phyloP scores from a whole-genome alignment of 2,797 vertebrate genomes.

The Coluber constrictor region DNA sequence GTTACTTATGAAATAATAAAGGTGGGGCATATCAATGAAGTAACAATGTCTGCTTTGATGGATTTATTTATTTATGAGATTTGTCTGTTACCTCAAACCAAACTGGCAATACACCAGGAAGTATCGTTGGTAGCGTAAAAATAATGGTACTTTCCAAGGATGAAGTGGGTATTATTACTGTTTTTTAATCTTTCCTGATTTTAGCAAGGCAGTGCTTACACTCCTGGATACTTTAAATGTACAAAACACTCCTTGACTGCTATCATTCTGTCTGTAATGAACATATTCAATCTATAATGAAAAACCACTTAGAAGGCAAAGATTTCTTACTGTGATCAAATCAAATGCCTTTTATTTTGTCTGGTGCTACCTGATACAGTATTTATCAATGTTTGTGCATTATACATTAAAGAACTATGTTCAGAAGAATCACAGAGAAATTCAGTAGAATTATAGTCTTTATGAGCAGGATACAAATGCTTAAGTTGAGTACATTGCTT shows the following conservation, averaged over 20 bases:
- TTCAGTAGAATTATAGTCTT: neutral
- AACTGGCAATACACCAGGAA: neutral
- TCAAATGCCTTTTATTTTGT: neutral
- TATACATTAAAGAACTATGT: neutral
- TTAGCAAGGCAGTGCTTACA: neutral
- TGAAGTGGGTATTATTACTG: neutral
- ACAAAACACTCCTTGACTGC: neutral
- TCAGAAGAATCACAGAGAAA: neutral
- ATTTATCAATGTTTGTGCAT: neutral
- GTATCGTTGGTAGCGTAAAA: neutral
- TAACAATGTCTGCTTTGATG: neutral
- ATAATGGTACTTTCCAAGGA: neutral
- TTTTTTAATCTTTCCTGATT: neutral
- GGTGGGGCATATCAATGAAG: neutral
- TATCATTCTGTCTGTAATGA: neutral
- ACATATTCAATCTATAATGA: neutral
- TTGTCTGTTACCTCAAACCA: neutral
- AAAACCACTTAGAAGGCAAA: neutral
- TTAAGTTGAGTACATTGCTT: neutral
- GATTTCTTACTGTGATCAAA: neutral
- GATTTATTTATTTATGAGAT: neutral
- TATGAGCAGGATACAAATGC: neutral
- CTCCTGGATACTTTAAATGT: neutral
- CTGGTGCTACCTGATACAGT: neutral
- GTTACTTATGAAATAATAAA: neutral